A percentile compares a stretch with the other conserved stretches of the same genome.
Evolutionary conservation across 1,140 invertebrate species (phyloP).

Genomic region (Pogonus chalceus): DNA sequence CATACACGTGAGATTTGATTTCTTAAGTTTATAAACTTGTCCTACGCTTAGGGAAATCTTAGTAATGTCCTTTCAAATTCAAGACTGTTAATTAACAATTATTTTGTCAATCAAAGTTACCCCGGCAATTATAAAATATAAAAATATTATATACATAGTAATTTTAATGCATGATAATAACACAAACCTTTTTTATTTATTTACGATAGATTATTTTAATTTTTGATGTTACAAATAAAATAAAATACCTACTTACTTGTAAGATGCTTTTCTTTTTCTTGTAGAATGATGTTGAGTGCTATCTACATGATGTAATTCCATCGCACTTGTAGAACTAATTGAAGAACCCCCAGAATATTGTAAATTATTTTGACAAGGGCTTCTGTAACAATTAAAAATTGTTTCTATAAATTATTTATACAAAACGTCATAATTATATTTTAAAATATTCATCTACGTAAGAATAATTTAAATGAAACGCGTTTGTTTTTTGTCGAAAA

Average conservation of each 20-base stretch:
- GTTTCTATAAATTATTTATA: not conserved
- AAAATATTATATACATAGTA: too few relatives aligned
- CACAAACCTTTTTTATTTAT: too few relatives aligned
- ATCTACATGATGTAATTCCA: slow-evolving; percentile 23
- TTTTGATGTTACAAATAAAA: too few relatives aligned
- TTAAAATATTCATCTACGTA: not conserved
- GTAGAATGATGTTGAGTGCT: slow-evolving; percentile 18
- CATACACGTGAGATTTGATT: not conserved
- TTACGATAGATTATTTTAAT: too few relatives aligned
- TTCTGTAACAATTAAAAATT: slow-evolving; percentile 30
- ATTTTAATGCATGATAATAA: too few relatives aligned
- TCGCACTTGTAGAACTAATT: slow-evolving; percentile 17
- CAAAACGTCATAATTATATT: not conserved
- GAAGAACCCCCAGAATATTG: slow-evolving; percentile 9
- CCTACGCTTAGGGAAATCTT: not conserved
- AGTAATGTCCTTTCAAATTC: slow-evolving; percentile 1
- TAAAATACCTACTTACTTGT: slow-evolving; percentile 23
- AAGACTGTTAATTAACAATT: not conserved
- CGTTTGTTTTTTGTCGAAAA: not conserved
- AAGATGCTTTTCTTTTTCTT: slow-evolving; percentile 30
- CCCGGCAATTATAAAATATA: too few relatives aligned
- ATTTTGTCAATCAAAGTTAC: not conserved
- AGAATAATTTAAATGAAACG: not conserved
- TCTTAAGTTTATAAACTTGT: not conserved
- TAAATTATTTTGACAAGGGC: slow-evolving; percentile 23